Percentiles rank a stretch among this genome's conserved stretches.
Conservation (phyloP, 1,140 invertebrate genomes). For the Lepidurus couesii region DNA sequence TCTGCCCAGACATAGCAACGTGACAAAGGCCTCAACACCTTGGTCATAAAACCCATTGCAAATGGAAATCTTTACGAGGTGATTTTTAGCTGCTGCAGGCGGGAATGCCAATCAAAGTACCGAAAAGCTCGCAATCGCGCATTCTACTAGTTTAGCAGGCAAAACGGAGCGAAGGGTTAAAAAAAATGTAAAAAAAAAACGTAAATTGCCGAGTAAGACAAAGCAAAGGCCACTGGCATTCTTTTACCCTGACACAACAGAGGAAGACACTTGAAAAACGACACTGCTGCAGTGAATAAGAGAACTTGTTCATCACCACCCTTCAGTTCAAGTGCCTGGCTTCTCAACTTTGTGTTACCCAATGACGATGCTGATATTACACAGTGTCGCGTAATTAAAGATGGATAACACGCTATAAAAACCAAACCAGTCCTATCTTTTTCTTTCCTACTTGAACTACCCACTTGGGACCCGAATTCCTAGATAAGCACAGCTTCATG, state of each 20-base stretch:
- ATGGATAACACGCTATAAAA: neutral
- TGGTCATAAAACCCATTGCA: constrained; percentile 19
- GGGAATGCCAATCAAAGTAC: neutral
- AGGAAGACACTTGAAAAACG: neutral
- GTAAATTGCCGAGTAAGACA: neutral
- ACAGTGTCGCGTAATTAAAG: constrained; percentile 4
- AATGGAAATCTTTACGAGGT: constrained; percentile 22
- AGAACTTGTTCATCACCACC: neutral
- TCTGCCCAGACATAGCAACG: neutral
- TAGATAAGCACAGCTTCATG: too few species aligned
- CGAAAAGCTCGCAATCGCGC: neutral
- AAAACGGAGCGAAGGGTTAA: neutral
- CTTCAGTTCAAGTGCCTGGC: neutral
- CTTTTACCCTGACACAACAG: neutral
- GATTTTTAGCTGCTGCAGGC: neutral
- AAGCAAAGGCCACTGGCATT: constrained; percentile 10
- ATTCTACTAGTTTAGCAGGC: neutral
- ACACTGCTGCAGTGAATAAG: neutral
- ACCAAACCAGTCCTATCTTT: neutral
- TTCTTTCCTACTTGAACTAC: too few species aligned
- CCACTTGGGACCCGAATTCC: too few species aligned
- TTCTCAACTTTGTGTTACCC: neutral
- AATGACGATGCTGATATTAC: neutral
- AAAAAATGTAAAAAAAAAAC: neutral
- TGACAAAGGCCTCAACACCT: constrained; percentile 21